Evolutionary conservation across 2,113 vertebrate genomes (phyloP), one percentile per base, ranked within the genome.

Genomic region (Megaceryle maxima): DNA sequence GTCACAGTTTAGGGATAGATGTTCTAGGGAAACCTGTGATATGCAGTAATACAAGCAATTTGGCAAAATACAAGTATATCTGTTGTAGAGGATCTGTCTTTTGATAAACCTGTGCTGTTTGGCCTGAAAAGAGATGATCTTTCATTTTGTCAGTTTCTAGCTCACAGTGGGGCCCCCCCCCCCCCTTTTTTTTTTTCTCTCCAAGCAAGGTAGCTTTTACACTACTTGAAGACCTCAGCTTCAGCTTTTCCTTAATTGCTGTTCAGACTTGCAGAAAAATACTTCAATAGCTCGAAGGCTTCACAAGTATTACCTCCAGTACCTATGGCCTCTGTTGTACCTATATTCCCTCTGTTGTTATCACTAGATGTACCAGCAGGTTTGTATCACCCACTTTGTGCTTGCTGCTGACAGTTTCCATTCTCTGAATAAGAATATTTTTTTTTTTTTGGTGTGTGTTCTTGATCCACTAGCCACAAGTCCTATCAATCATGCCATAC

Each of bases 401-500:
- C 9, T 8, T 4, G 1, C 14, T 20, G 6, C 33, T 14, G 74
- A 8, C 25, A 13, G 20, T 75, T 91, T 79, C 24, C 39, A n/a
- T 56, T 39, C 68, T 80, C 22, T 90, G 21, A 76, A 88, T 46
- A 46, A 46, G 46, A n/a, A n/a, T n/a, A 46, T 20, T 46, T 46
- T 46, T 46, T 20, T 20, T 46, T 20, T 46, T 44, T 46, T 20
- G 37, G 37, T 46, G 10, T 14, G n/a, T 64, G 5, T 37, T 72
- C 48, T 64, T 68, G 37, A 39, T 82, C 37, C 5, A 3, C 13
- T 28, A 72, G 28, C 31, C 11, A 21, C 25, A n/a, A 63, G 62
- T 72, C 11, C 24, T 77, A 59, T 11, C 3, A 24, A n/a, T 67
- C 1, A 0, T 50, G 37, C 4, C 50, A 22, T 62, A 2, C 8